Evolutionary conservation across 2,797 vertebrate species (phyloP).

Genomic region (Oryzias sinensis): DNA sequence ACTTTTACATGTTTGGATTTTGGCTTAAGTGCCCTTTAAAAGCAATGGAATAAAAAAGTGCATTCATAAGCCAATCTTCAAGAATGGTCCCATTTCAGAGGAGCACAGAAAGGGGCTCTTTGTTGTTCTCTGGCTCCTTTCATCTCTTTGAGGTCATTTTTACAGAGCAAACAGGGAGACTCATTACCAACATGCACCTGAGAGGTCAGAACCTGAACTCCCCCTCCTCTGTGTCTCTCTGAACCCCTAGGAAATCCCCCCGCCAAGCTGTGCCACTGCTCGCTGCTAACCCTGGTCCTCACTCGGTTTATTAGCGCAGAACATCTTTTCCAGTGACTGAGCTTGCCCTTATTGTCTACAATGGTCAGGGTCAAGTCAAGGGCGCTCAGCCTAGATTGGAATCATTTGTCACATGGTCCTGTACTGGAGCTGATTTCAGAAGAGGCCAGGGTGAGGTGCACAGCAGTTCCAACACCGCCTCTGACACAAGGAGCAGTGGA

Average conservation of each 20-base stretch:
- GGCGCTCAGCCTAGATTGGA: conserved; percentile 98
- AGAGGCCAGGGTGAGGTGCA: conserved; percentile 81
- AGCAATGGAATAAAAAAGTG: conserved; percentile 76
- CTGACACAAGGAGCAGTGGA: conserved; percentile 86
- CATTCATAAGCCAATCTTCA: conserved; percentile 78
- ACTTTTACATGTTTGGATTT: conserved; percentile 81
- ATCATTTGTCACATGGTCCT: conserved; percentile 99
- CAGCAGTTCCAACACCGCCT: conserved; percentile 84
- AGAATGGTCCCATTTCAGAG: conserved; percentile 81
- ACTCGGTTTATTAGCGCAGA: conserved; percentile 98
- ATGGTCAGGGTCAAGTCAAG: conserved; percentile 99
- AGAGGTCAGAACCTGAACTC: conserved; percentile 92
- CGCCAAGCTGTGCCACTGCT: conserved; percentile 51
- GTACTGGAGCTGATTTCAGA: conserved; percentile 95
- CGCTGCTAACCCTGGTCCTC: conserved; percentile 78
- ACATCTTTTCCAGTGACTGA: conserved; percentile 99
- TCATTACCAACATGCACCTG: conserved; percentile 99
- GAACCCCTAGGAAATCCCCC: conserved; percentile 23
- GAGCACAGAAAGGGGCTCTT: conserved; percentile 90
- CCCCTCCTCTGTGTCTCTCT: conserved; percentile 69
- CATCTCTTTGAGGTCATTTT: conserved; percentile 87
- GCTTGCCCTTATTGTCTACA: conserved; percentile 96
- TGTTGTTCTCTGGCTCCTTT: conserved; percentile 85
- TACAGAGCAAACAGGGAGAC: conserved; percentile 87
- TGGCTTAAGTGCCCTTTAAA: conserved; percentile 81